Evolutionary conservation across 1,140 invertebrate species (phyloP).

Genomic region (Drosophila suzukii): DNA sequence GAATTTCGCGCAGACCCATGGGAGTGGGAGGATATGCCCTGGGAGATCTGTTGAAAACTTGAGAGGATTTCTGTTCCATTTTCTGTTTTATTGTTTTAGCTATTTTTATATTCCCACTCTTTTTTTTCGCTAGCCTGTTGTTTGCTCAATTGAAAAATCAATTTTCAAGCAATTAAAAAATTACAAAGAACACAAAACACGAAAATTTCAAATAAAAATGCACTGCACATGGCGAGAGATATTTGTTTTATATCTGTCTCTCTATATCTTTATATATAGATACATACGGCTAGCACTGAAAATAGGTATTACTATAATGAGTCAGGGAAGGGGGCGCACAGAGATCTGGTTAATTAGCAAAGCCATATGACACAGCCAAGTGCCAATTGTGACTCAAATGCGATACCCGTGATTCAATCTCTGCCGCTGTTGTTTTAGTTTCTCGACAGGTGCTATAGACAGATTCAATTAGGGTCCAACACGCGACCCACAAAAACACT

Average conservation of each 20-base stretch:
- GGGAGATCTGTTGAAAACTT: conserved; percentile 5
- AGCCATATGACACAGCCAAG: conserved; percentile 54
- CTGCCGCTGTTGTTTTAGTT: conserved; percentile 1
- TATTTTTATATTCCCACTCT: conserved; percentile 9
- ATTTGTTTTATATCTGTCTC: conserved; percentile 6
- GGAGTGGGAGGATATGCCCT: conserved; percentile 8
- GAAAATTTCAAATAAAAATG: conserved; percentile 33
- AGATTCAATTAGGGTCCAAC: conserved; percentile 40
- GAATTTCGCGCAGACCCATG: conserved; percentile 1
- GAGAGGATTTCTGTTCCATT: conserved; percentile 30
- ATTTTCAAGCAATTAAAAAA: conserved; percentile 76
- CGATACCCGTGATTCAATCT: conserved; percentile 32
- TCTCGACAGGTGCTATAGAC: conserved; percentile 15
- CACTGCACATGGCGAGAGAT: conserved; percentile 21
- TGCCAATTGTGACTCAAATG: conserved; percentile 64
- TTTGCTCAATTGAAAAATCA: conserved; percentile 66
- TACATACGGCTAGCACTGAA: not conserved
- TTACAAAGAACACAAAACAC: conserved; percentile 69
- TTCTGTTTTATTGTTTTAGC: conserved; percentile 24
- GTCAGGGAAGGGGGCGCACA: conserved; percentile 7
- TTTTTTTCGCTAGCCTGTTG: conserved; percentile 3
- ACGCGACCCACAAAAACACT: conserved; percentile 25
- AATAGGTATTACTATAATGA: conserved; percentile 27
- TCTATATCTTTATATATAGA: not conserved
- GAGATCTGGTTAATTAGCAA: conserved; percentile 34